These are phyloP conservation scores for Luscinia megarhynchos DNA, from an alignment of 2,797 vertebrate species.

Conservation along the genomic window DNA sequence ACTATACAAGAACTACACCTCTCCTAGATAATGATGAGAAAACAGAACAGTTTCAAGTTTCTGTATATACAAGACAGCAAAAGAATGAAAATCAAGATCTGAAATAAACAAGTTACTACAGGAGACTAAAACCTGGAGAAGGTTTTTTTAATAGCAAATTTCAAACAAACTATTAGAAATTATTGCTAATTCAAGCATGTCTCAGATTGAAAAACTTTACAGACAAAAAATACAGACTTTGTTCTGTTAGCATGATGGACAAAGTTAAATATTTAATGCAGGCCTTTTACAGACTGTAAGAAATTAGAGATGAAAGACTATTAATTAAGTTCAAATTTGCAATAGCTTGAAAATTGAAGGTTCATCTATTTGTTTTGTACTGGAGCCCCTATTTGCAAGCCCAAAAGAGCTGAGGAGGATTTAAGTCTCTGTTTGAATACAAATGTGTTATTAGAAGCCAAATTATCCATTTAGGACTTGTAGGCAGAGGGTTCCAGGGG, in stretches of 20 bases:
- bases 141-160: neutral
- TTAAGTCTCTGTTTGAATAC: neutral
- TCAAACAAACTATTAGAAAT: neutral
- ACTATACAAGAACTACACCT: neutral
- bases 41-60: neutral
- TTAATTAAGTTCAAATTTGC: neutral
- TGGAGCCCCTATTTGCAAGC: neutral
- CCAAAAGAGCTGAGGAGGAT: neutral
- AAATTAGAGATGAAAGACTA: neutral
- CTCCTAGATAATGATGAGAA: neutral
- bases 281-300: neutral
- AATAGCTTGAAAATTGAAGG: neutral
- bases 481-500: neutral
- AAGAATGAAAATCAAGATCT: neutral
- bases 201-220: neutral
- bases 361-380: neutral
- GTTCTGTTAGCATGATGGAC: neutral
- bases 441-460: neutral
- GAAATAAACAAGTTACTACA: neutral
- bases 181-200: neutral
- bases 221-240: neutral
- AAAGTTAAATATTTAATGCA: neutral
- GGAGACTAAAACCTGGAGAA: neutral
- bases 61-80: neutral
- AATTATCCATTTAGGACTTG: neutral